phyloP scores from a whole-genome alignment of 2,797 vertebrate species.

The Tympanoctomys barrerae region DNA sequence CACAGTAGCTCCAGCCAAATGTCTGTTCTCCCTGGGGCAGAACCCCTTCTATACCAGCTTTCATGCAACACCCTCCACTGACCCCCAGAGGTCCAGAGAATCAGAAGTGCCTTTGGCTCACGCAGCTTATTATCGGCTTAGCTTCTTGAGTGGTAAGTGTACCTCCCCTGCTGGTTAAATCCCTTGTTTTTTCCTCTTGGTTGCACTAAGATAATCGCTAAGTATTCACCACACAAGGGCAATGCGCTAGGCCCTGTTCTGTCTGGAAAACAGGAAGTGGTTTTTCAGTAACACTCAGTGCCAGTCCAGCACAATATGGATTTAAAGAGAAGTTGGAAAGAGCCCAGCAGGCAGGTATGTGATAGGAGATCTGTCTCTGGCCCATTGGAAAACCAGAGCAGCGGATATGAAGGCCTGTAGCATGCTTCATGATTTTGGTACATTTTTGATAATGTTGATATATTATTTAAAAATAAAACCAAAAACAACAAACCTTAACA shows the following conservation, averaged over 20 bases:
- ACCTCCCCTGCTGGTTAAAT: constrained; percentile 65
- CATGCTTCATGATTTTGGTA: background rate
- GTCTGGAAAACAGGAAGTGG: constrained; percentile 22
- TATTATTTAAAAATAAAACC: background rate
- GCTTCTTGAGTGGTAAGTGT: constrained; percentile 20
- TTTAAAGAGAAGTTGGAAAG: constrained; percentile 46
- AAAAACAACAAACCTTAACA: background rate
- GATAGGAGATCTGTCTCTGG: background rate
- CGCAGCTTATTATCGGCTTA: constrained; percentile 57
- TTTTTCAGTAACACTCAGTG: constrained; percentile 1
- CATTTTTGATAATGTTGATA: background rate
- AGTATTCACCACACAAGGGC: constrained; percentile 57
- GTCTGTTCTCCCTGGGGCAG: background rate
- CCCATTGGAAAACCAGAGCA: background rate
- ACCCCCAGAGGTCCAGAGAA: constrained; percentile 7
- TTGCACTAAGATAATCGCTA: constrained; percentile 55
- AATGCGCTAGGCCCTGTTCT: constrained; percentile 16
- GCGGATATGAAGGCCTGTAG: background rate
- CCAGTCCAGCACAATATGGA: constrained; percentile 30
- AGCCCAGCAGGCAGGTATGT: constrained; percentile 8
- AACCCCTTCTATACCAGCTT: background rate
- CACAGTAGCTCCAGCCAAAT: background rate
- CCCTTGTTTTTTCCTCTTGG: constrained; percentile 70
- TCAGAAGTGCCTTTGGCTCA: constrained; percentile 48
- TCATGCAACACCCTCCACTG: background rate